Base-by-base conservation (phyloP, 2,888 invertebrate species). In the Oligia fasciuncula region DNA sequence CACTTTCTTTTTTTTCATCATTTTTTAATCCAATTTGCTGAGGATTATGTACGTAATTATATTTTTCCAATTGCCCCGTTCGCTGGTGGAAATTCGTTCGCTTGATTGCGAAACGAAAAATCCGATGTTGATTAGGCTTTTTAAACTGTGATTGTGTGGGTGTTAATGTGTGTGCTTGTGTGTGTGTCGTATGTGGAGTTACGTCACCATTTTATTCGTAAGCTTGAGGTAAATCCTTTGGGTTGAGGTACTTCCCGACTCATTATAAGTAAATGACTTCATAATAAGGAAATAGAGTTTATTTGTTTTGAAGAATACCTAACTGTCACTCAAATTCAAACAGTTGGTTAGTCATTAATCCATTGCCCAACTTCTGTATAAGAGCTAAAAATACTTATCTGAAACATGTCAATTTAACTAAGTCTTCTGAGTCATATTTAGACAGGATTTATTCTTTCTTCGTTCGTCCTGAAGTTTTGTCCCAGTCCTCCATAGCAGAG, bases 1-100 rank as follows among this genome's bases (percentile, higher is more conserved):
- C 95, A 96, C 95, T 96, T 96, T 96, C 93, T 93, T 95, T 96
- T 95, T 95, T 95, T 95, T 93, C 91, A 89, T 89, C 94, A 95
- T 95, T 96, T 96, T 96, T 97, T 97, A 97, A 97, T 97, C 97
- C 97, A 97, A 97, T 97, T 97, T 97, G 95, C 94, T 92, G 95
- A 92, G 97, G 97, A 97, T 97, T 97, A 97, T 97, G 95, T 95
- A 93, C 94, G 97, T 97, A 97, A 97, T 97, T 97, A 97, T 97
- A 96, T 96, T 96, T 97, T 97, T 96, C 96, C 97, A 93, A 96
- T 96, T 96, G 96, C 96, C 93, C 92, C 92, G 91, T 86, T 89
- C 81, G 93, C 93, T 92, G 91, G 92, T 93, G 94, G 93, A 94
- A 95, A 95, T 94, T 94, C 94, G 94, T 92, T 91, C 94, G 95